Base-by-base conservation (phyloP, 2,888 invertebrate genomes). In the Lagria hirta region DNA sequence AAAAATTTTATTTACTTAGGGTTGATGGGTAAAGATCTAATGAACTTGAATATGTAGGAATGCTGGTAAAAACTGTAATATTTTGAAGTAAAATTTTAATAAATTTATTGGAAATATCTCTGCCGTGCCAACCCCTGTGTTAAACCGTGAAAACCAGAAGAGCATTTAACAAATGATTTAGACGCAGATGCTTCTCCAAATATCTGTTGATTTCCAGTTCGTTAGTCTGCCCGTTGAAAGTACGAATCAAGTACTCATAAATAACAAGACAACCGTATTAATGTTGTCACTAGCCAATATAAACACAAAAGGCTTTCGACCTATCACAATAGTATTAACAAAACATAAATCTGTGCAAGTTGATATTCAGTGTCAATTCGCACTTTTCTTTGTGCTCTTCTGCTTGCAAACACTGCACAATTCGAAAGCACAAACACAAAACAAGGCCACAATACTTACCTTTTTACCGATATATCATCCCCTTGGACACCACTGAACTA, bases 281-380 rank as follows among this genome's bases (percentile, higher is more conserved):
- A 68, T 66, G 64, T 64, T 67, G 69, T 69, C 68, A 66, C 54
- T 67, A 66, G 60, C 66, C 66, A 67, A 69, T 68, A 61, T 61
- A 68, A 69, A 68, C 66, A 70, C 66, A 68, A 70, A 62, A 61
- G 66, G 65, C 63, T 60, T 57, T 66, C 66, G 62, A 67, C 65
- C 56, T 41, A 56, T 58, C 48, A 68, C 65, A 67, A 68, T 66
- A 48, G 66, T 60, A 69, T 69, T 69, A 69, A 66, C 67, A 67
- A 65, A 49, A 68, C 67, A 70, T 71, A 71, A 71, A 71, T 71
- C 68, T 67, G 53, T 50, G 58, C 62, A 65, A 67, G 60, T 65
- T 65, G 60, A 61, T 63, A 55, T 12, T 16, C 50, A 40, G 52
- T 62, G 62, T 64, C 66, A 62, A 65, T 66, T 63, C 56, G 58